Base-by-base conservation (phyloP, 2,888 invertebrate genomes). In the Melanotus villosus region DNA sequence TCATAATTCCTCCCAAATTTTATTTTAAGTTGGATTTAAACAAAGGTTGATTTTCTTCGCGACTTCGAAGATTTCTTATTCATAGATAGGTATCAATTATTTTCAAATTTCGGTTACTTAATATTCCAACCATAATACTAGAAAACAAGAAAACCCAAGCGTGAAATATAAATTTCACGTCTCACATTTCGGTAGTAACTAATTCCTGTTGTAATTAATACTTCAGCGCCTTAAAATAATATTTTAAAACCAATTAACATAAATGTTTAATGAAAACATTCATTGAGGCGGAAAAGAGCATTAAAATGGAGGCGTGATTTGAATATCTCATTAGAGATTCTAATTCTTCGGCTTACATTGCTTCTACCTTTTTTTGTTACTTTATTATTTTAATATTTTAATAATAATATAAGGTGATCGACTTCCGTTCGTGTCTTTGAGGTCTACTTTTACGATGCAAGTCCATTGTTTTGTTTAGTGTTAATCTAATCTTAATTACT, bases 401-500 rank as follows among this genome's bases (percentile, higher is more conserved):
- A 12, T 12, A 1, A 1, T 7, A 18, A 2, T 16, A 1, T 2
- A 16, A 52, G 50, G 50, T 52, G 50, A 52, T 52, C 50, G 50
- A 52, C 50, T 16, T 52, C 16, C 14, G 14, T 52, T 14, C 50
- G 50, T 52, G 50, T 30, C 7, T 52, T 18, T 30, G 50, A 52
- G 30, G 16, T 52, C 18, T 52, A 32, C 14, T 12, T 26, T 50
- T 52, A 2, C 21, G 2, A 6, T 1, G 50, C 18, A 2, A 10
- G 26, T 2, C 50, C 10, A 52, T 30, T 52, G 50, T 52, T 52
- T 52, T 21, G 16, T 14, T 16, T 52, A 19, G 45, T n/a, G 14
- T 14, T 30, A 30, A 52, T 52, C 50, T 52, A 52, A 52, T 52
- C 50, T 26, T 26, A 52, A 52, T 32, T 26, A 16, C 50, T 30